phyloP scores from a whole-genome alignment of 23 tunicate genomes.

The Oikopleura dioica region DNA sequence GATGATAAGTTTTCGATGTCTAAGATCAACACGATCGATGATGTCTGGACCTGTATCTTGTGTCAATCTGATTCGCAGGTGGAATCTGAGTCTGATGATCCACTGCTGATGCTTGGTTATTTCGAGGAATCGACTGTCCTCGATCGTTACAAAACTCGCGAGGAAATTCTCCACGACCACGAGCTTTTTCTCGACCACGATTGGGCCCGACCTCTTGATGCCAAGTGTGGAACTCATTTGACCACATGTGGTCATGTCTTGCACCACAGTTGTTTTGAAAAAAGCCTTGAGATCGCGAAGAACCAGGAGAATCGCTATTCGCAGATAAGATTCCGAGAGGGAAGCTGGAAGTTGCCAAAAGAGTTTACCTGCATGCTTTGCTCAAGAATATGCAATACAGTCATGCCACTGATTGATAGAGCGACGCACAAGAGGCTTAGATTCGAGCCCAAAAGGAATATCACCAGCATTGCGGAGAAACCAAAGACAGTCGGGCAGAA shows the following conservation, averaged over 20 bases:
- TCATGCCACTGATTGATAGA: neutral
- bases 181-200: no score
- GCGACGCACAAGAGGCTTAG: neutral
- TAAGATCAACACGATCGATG: neutral
- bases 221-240: neutral
- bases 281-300: neutral
- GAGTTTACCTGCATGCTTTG: neutral
- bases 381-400: neutral
- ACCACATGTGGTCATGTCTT: neutral
- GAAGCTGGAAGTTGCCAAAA: neutral
- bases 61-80: neutral
- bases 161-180: neutral
- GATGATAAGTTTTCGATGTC: no score
- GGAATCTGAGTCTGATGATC: neutral
- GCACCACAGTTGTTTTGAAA: neutral
- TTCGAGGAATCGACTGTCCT: neutral
- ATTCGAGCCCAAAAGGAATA: neutral
- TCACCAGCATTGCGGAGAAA: neutral
- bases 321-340: no score
- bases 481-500: neutral
- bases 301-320: neutral
- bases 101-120: neutral
- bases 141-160: neutral
- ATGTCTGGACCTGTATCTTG: constrained; percentile 7
- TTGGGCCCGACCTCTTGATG: no score